Evolutionary conservation across 2,113 vertebrate genomes (phyloP), one percentile per base, ranked within the genome.

Genomic region (Oxygymnocypris stewartii): DNA sequence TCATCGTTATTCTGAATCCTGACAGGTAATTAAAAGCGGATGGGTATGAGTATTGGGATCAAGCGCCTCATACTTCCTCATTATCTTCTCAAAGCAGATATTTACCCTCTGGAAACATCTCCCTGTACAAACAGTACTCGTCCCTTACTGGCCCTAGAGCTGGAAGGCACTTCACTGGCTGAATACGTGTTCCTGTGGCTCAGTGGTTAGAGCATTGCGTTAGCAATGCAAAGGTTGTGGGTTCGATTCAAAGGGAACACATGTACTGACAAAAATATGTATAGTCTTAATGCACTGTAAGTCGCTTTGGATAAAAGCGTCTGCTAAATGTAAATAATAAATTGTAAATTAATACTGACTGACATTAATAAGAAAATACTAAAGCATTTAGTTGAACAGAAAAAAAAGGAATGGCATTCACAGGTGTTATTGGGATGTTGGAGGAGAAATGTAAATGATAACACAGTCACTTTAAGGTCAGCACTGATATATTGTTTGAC

Each of bases 21-120:
- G 90, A 82, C 90, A 93, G 90, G 86, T 91, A 91, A 94, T 93
- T 92, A 88, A 90, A 87, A 85, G 82, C 20, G 69, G 74, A 86
- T 88, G 1, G 54, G 47, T 80, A 73, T 84, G 83, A 87, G 89
- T 44, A 87, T 44, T 69, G 83, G 88, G 85, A 88, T 93, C 87
- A 86, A 11, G 0, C 57, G n/a, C 80, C 51, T 90, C 85, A 88
- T 93, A 93, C 92, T 92, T 94, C 88, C 91, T 91, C 81, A 67
- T 91, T 95, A 91, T 93, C 89, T 92, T 86, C 83, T 69, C 74
- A 87, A 89, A 76, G 59, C 88, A 93, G 91, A 85, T 87, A 8
- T 90, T 92, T 92, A 61, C 87, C 80, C 82, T 86, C 90, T 16
- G 89, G 84, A 85, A 3, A 82, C 85, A 79, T 85, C 90, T 91